Base-by-base conservation (phyloP, 30 jellyfish, hydroid and myxozoan species). In the Clytia hemisphaerica region DNA sequence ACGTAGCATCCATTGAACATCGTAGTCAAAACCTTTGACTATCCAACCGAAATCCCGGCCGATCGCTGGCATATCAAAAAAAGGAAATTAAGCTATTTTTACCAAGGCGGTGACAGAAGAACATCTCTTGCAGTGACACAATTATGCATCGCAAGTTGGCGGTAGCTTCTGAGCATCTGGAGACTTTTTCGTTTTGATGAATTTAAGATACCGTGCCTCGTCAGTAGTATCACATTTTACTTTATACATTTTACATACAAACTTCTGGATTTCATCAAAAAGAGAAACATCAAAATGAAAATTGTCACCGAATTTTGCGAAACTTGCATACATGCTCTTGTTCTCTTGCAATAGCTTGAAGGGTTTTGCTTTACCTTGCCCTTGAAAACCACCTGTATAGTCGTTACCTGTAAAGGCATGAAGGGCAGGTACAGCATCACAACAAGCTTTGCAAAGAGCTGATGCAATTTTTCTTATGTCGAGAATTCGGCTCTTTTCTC, bases 101-200 rank as follows among this genome's bases (percentile, higher is more conserved):
- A 29, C 71, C 49, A 58, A 16, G 3, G 71, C 22, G 26, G 71
- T 29, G 30, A 25, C 44, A 29, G 30, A 58, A 6, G 71, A 25
- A 22, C 18, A 44, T 15, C 71, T 6, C 30, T 58, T 58, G 31
- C 71, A 58, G 31, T 58, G 71, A 25, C 5, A 29, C 10, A 58
- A 33, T 22, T 22, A 29, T 47, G 6, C 71, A 58, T 58, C 71
- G 14, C 71, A 22, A 26, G 71, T 58, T 15, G 71, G 71, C 26
- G 71, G 71, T 6, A 58, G 71, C 49, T 58, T 58, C 30, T 58
- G 71, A 6, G 71, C 49, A 21, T 27, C 38, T 58, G 71, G 71
- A 15, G 47, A 22, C 25, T 15, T 58, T 33, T 25, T 21, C 47
- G 44, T 33, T 58, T 44, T 22, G 14, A 22, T 58, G 18, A 58